Evolutionary conservation across 2,888 invertebrate genomes (phyloP), one percentile per base, ranked within the genome.

Genomic region (Pseudococcus viburni): DNA sequence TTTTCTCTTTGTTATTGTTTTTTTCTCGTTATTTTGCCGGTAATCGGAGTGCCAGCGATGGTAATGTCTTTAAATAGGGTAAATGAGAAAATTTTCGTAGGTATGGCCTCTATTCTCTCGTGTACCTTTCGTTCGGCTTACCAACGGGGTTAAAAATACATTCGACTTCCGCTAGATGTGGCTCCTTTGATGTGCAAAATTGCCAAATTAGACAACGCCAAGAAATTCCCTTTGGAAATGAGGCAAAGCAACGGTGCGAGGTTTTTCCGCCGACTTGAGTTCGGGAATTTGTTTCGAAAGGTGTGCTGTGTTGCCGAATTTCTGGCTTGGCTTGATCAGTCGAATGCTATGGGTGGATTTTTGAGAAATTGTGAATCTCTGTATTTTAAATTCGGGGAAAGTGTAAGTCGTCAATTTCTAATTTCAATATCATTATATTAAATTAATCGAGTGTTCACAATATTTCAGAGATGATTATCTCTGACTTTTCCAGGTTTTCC

Each of bases 131-230:
- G 64, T 22, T 64, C 64, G 9, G 19, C 9, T 19, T 22, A 19
- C 64, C 22, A 22, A 22, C 19, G 64, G 64, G 19, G 64, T 64
- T 64, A 64, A 64, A 64, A 64, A 64, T 64, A 64, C 64, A 64
- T 64, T 59, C 19, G 19, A 4, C 64, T 64, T 64, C 64, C 64
- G 64, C 64, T 64, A 64, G 73, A 73, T 33, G 73, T 73, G 73
- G 73, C 33, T 73, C 33, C 33, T 73, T 73, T 73, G 73, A 73
- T 33, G 73, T 73, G 33, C 73, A 19, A 73, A 73, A 73, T 73
- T 33, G 33, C 26, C 17, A 33, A 73, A 73, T 73, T 73, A 73
- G 64, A 64, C 64, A 11, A 64, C 15, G 64, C 22, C 9, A 64
- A 64, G 64, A 64, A 22, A 64, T 64, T 64, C 22, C 22, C 64